These are phyloP conservation scores for Diprion similis DNA, from an alignment of 1,140 invertebrate genomes.

Conservation along the genomic window DNA sequence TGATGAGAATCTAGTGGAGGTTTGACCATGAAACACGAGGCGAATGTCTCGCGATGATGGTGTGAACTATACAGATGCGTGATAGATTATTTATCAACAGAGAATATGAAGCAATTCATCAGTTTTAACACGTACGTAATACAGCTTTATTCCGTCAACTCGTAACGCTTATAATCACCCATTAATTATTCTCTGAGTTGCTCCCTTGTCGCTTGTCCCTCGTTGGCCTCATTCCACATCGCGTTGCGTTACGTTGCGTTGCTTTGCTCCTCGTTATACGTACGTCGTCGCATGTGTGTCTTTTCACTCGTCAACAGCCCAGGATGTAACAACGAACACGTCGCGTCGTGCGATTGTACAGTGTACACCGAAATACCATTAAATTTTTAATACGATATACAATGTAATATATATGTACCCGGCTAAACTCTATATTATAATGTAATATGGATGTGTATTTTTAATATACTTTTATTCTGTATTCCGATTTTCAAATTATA, in stretches of 20 bases:
- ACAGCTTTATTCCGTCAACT: constrained; percentile 5
- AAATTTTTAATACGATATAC: too few relatives aligned
- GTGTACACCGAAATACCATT: constrained; percentile 7
- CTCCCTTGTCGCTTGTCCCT: constrained; percentile 6
- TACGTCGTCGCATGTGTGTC: background rate
- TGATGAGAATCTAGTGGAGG: too few relatives aligned
- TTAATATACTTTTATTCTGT: background rate
- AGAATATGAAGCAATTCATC: background rate
- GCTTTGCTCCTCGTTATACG: background rate
- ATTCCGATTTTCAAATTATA: too few relatives aligned
- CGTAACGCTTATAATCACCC: background rate
- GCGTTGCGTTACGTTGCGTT: background rate
- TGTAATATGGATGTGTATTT: background rate
- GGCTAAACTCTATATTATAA: background rate
- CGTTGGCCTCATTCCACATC: background rate
- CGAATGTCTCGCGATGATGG: too few relatives aligned
- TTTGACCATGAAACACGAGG: too few relatives aligned
- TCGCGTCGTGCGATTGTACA: background rate
- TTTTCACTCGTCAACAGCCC: background rate
- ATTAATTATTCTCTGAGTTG: constrained; percentile 3
- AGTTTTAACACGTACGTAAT: constrained; percentile 3
- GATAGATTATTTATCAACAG: too few relatives aligned
- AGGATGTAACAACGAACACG: background rate
- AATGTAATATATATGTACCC: background rate
- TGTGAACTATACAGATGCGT: too few relatives aligned